These are phyloP conservation scores for Enteromius radiatus DNA, from an alignment of 2,797 vertebrate species.

Conservation along the genomic window DNA sequence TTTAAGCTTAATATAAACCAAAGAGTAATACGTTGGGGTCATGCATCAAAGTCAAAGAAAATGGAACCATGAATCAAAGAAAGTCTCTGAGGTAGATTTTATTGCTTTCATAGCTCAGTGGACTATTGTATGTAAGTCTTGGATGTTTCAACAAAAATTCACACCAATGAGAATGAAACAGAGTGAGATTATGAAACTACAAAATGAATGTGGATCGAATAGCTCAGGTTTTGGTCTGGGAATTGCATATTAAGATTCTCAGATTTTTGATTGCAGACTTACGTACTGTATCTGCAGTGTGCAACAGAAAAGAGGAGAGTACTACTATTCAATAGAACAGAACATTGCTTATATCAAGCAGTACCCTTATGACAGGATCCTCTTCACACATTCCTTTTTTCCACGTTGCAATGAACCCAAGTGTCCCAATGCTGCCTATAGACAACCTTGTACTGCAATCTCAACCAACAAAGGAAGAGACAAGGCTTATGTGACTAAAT, in stretches of 20 bases:
- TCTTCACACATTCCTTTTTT: not conserved
- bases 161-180: not conserved
- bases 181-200: not conserved
- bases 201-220: not conserved
- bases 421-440: not conserved
- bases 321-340: not conserved
- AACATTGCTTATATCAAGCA: not conserved
- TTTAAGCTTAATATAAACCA: conserved; percentile 13
- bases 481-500: not conserved
- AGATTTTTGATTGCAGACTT: conserved; percentile 2
- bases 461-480: not conserved
- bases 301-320: not conserved
- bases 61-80: not conserved
- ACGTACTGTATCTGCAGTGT: not conserved
- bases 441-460: not conserved
- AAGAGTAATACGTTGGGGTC: conserved; percentile 3
- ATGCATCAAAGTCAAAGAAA: conserved; percentile 29
- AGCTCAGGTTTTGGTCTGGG: not conserved
- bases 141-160: conserved; percentile 3
- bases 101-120: not conserved
- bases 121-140: not conserved
- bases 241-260: not conserved
- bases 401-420: not conserved
- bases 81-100: not conserved
- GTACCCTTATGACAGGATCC: not conserved